A percentile compares a stretch with the other conserved stretches of the same genome.
Evolutionary conservation across 2,113 vertebrate genomes (phyloP).

Genomic region (Hystrix brachyura): DNA sequence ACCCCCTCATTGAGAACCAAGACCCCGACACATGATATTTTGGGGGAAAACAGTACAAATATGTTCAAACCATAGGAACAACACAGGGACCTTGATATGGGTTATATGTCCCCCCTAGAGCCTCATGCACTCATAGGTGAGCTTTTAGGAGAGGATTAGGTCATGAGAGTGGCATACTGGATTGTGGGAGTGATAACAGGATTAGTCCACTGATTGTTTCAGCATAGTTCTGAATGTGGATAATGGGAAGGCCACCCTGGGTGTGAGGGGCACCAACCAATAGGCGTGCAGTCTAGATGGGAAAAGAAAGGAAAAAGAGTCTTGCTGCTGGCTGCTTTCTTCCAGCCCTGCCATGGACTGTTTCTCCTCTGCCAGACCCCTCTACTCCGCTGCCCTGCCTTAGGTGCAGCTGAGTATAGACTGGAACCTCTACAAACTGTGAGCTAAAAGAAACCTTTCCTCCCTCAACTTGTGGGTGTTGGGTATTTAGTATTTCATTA

Average conservation of each 20-base stretch:
- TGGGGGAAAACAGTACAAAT: not conserved
- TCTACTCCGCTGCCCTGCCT: not conserved
- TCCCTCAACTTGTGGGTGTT: not conserved
- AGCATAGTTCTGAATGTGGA: not conserved
- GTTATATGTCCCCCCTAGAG: not conserved
- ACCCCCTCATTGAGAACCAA: not conserved
- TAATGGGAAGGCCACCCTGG: not conserved
- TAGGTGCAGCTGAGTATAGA: not conserved
- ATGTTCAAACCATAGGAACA: not conserved
- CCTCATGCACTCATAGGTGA: not conserved
- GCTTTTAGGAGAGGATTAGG: not conserved
- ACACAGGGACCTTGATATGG: not conserved
- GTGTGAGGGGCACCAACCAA: not conserved
- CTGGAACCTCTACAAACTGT: not conserved
- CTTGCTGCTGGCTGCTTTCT: not conserved
- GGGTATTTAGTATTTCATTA: not conserved
- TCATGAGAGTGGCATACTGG: not conserved
- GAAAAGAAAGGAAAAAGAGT: not conserved
- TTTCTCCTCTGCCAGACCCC: not conserved
- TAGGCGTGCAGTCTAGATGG: not conserved
- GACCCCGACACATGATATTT: not conserved
- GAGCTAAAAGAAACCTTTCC: not conserved
- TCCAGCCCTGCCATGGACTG: not conserved
- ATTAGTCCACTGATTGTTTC: not conserved
- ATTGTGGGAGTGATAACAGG: not conserved